Evolutionary conservation across 2,797 vertebrate species (phyloP).

Genomic region (Fistularia tabacaria): DNA sequence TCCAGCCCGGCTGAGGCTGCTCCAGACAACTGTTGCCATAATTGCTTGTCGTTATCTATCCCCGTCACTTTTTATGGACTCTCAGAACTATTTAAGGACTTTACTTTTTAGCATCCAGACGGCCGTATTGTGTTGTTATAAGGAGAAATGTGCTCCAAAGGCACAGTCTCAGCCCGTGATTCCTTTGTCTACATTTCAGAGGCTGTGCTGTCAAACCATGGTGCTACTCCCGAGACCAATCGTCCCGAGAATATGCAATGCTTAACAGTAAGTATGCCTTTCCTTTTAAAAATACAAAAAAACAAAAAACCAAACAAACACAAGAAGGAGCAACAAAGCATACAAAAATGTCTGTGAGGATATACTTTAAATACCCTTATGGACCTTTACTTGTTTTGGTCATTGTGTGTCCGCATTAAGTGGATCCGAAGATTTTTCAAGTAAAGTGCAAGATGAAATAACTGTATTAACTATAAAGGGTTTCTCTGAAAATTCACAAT

Average conservation of each 20-base stretch:
- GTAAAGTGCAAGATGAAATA: too few species aligned
- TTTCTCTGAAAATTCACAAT: too few species aligned
- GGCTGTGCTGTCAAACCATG: constrained; percentile 67
- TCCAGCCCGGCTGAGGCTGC: constrained; percentile 33
- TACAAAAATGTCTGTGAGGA: too few species aligned
- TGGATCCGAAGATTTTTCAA: too few species aligned
- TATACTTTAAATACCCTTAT: too few species aligned
- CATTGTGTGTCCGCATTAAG: constrained; percentile 2
- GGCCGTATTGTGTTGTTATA: constrained; percentile 35
- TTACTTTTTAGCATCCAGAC: constrained; percentile 48
- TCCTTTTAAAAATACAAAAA: not conserved
- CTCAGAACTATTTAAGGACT: constrained; percentile 51
- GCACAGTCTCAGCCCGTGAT: constrained; percentile 73
- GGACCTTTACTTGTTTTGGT: too few species aligned
- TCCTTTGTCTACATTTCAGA: constrained; percentile 80
- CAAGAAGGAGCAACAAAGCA: too few species aligned
- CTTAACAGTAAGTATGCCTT: constrained; percentile 79
- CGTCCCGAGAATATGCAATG: constrained; percentile 76
- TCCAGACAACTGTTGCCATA: constrained; percentile 48
- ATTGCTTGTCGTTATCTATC: constrained; percentile 46
- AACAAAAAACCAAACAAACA: too few species aligned
- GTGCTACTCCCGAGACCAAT: constrained; percentile 64
- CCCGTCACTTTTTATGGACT: constrained; percentile 62
- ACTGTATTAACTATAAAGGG: too few species aligned
- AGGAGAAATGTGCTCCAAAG: constrained; percentile 75